phyloP scores from a whole-genome alignment of 2,113 vertebrate species.

The Aepyceros melampus region DNA sequence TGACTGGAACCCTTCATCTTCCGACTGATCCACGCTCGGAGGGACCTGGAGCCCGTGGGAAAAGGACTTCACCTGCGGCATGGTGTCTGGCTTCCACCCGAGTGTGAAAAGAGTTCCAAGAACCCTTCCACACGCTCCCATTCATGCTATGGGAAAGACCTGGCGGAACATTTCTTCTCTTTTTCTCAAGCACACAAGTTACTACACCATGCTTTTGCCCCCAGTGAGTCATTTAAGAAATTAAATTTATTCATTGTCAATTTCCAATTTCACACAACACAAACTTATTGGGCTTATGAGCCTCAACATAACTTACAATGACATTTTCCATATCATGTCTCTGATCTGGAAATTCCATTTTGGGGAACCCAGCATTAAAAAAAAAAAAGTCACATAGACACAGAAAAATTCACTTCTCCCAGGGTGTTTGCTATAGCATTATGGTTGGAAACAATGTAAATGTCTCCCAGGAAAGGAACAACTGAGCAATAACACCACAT shows the following conservation, averaged over 20 bases:
- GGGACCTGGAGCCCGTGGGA: conserved; percentile 86
- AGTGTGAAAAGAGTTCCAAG: background rate
- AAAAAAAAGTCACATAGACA: background rate
- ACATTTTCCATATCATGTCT: background rate
- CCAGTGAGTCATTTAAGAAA: background rate
- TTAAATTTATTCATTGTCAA: background rate
- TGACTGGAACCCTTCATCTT: conserved; percentile 98
- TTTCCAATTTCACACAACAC: background rate
- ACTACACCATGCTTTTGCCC: background rate
- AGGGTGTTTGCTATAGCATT: background rate
- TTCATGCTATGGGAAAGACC: background rate
- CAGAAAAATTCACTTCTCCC: background rate
- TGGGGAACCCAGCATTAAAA: background rate
- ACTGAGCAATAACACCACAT: background rate
- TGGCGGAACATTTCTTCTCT: background rate
- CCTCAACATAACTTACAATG: background rate
- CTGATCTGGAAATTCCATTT: background rate
- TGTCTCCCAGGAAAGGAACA: background rate
- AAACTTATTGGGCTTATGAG: background rate
- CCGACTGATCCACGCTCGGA: conserved; percentile 92
- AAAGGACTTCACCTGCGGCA: background rate
- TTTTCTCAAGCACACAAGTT: background rate
- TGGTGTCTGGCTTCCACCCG: no score
- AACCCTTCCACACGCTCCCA: background rate
- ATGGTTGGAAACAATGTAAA: background rate